Evolutionary conservation across 1,140 invertebrate genomes (phyloP).

Genomic region (Drosophila asahinai): DNA sequence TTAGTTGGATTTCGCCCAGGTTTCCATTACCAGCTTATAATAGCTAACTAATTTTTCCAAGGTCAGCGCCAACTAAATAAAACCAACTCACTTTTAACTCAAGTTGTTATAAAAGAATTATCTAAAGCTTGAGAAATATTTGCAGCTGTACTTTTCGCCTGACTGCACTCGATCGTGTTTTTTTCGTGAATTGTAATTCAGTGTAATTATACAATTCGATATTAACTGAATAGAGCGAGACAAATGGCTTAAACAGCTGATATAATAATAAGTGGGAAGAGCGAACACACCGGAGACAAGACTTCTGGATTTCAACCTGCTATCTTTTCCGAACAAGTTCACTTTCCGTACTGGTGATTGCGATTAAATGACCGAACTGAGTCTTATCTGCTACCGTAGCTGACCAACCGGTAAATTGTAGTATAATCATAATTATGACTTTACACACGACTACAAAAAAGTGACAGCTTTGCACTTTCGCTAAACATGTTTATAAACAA

Average conservation of each 20-base stretch:
- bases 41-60: slow-evolving; percentile 11
- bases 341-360: slow-evolving; percentile 33
- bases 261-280: neutral
- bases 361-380: slow-evolving; percentile 16
- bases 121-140: slow-evolving; percentile 30
- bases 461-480: slow-evolving; percentile 10
- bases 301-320: neutral
- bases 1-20: slow-evolving; percentile 17
- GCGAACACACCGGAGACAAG: neutral
- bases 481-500: slow-evolving; percentile 18
- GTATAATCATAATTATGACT: slow-evolving; percentile 45
- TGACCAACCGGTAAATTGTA: slow-evolving; percentile 38
- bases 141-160: slow-evolving; percentile 18
- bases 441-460: slow-evolving; percentile 36
- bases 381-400: slow-evolving; percentile 42
- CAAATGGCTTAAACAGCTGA: slow-evolving; percentile 24
- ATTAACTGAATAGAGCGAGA: slow-evolving; percentile 7
- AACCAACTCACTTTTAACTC: slow-evolving; percentile 15
- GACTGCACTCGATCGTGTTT: slow-evolving; percentile 14
- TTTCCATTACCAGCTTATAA: slow-evolving; percentile 6
- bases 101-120: slow-evolving; percentile 5
- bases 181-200: slow-evolving; percentile 11
- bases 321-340: slow-evolving; percentile 29
- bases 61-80: slow-evolving; percentile 13
- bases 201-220: slow-evolving; percentile 10